These are phyloP conservation scores for Rhaphigaster nebulosa DNA, from an alignment of 2,888 invertebrate species.

Conservation along the genomic window DNA sequence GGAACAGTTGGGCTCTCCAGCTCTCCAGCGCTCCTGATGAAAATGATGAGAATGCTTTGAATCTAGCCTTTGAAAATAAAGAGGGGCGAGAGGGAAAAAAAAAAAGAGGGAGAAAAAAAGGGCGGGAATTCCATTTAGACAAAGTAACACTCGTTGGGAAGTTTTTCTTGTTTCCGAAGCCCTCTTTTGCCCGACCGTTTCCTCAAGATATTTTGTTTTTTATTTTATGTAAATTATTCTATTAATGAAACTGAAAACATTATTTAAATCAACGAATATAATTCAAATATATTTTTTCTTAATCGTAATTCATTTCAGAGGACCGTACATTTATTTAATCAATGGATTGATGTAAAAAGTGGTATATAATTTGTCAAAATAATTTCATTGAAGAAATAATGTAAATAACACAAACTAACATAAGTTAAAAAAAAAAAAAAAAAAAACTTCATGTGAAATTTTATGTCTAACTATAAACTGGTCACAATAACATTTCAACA, in stretches of 20 bases:
- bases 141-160: not conserved
- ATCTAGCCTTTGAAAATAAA: not conserved
- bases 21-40: not conserved
- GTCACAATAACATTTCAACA: too few species aligned
- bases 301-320: too few species aligned
- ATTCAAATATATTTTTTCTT: too few species aligned
- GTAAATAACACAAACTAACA: too few species aligned
- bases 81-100: not conserved
- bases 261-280: not conserved
- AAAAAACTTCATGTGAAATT: too few species aligned
- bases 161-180: slow-evolving; percentile 1
- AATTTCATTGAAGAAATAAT: too few species aligned
- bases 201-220: not conserved
- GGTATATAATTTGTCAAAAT: too few species aligned
- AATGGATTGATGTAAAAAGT: too few species aligned
- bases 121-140: not conserved
- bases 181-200: not conserved
- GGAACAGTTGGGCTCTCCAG: not conserved
- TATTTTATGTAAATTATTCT: not conserved
- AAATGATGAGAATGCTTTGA: not conserved
- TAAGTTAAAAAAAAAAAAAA: too few species aligned
- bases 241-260: not conserved
- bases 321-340: too few species aligned
- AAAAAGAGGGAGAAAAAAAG: not conserved
- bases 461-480: too few species aligned